phyloP scores from a whole-genome alignment of 2,888 invertebrate species.

The Cecidostiba fungosa region DNA sequence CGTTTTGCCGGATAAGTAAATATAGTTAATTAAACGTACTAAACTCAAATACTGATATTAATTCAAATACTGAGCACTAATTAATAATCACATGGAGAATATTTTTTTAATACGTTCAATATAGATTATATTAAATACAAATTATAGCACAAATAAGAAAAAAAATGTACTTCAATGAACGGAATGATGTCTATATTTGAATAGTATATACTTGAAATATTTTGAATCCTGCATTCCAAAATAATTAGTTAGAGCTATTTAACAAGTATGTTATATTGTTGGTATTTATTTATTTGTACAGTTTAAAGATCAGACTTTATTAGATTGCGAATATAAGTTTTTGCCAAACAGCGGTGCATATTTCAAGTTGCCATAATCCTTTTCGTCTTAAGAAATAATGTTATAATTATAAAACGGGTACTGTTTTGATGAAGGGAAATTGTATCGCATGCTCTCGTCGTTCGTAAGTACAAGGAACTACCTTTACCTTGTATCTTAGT shows the following conservation, averaged over 20 bases:
- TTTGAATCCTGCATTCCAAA: conserved; percentile 58
- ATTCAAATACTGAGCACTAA: neutral
- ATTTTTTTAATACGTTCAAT: neutral
- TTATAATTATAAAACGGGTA: conserved; percentile 41
- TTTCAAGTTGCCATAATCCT: conserved; percentile 61
- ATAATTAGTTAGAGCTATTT: conserved; percentile 56
- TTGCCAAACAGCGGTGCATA: conserved; percentile 59
- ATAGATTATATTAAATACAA: neutral
- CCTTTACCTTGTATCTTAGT: conserved; percentile 31
- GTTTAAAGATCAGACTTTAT: conserved; percentile 52
- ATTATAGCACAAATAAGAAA: conserved; percentile 34
- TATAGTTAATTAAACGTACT: neutral
- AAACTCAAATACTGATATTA: neutral
- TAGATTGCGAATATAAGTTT: conserved; percentile 55
- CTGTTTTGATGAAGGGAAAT: conserved; percentile 35
- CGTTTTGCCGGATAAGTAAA: neutral
- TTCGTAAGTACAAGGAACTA: conserved; percentile 42
- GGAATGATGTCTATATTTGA: conserved; percentile 35
- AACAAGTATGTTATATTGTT: conserved; percentile 53
- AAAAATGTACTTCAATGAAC: conserved; percentile 36
- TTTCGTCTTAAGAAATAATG: conserved; percentile 33
- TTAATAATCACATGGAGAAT: neutral
- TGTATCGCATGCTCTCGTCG: conserved; percentile 30
- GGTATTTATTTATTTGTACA: conserved; percentile 63
- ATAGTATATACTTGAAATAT: conserved; percentile 41